These are phyloP conservation scores for Umimayanthus chanpuru DNA, from an alignment of 92 coral and sea anemone genomes.

Conservation along the genomic window DNA sequence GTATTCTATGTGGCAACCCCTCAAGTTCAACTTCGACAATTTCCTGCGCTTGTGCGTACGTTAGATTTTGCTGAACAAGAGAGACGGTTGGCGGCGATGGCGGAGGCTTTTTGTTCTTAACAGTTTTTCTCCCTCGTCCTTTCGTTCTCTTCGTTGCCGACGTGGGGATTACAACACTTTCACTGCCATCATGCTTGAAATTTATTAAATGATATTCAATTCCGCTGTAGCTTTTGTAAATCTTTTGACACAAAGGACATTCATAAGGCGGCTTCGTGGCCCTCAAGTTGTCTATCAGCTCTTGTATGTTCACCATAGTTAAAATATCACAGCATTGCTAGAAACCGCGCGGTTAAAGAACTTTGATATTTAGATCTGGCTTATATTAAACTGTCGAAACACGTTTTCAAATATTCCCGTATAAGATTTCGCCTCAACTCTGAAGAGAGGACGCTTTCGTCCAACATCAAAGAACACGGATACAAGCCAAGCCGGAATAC, in stretches of 20 bases:
- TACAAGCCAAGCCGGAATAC: neutral
- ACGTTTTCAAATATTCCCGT: constrained; percentile 37
- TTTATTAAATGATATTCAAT: constrained; percentile 98
- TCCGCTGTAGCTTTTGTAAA: constrained; percentile 99
- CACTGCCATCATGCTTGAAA: constrained; percentile 96
- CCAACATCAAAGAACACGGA: constrained; percentile 55
- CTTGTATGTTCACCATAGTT: constrained; percentile 88
- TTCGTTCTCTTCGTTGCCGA: constrained; percentile 84
- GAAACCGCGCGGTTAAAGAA: neutral
- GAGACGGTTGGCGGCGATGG: constrained; percentile 93
- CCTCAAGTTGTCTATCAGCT: constrained; percentile 91
- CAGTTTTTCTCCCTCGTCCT: constrained; percentile 90
- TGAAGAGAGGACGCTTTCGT: constrained; percentile 66
- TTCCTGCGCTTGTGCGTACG: constrained; percentile 98
- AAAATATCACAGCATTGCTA: constrained; percentile 64
- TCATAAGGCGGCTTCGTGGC: constrained; percentile 97
- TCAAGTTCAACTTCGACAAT: constrained; percentile 98
- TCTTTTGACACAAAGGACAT: constrained; percentile 99
- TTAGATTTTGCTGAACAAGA: constrained; percentile 95
- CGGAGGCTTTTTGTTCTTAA: constrained; percentile 92
- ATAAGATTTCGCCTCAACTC: constrained; percentile 64
- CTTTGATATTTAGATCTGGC: constrained; percentile 38
- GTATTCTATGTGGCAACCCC: constrained; percentile 88
- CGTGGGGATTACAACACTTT: constrained; percentile 70
- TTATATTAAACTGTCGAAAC: constrained; percentile 38